phyloP scores from a whole-genome alignment of 2,888 invertebrate species.

The Subacronicta megacephala region DNA sequence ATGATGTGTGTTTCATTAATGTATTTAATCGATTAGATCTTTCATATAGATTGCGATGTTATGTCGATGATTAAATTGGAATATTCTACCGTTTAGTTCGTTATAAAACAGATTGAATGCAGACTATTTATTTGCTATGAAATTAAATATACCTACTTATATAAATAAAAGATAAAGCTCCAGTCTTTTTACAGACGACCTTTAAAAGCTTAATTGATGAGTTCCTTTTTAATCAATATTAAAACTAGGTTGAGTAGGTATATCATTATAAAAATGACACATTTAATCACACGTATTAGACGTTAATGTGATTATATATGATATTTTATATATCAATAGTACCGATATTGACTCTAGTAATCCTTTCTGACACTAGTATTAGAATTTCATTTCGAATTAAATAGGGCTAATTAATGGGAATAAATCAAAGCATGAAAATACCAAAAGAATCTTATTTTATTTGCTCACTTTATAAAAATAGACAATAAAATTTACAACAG shows the following conservation, averaged over 20 bases:
- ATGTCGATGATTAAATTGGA: conserved; percentile 20
- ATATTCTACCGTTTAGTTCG: conserved; percentile 12
- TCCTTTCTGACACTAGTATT: too few species aligned
- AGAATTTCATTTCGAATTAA: neutral
- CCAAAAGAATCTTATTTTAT: conserved; percentile 42
- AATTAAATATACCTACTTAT: neutral
- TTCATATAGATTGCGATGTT: conserved; percentile 12
- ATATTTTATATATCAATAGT: too few species aligned
- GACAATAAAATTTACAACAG: conserved; percentile 42
- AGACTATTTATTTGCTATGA: conserved; percentile 5
- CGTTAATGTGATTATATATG: too few species aligned
- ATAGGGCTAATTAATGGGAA: neutral
- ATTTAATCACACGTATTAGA: too few species aligned
- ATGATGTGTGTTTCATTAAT: conserved; percentile 33
- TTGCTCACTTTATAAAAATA: conserved; percentile 32
- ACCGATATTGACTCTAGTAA: too few species aligned
- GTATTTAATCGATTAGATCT: conserved; percentile 37
- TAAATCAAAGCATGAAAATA: conserved; percentile 14
- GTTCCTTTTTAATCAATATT: too few species aligned
- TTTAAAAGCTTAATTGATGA: too few species aligned
- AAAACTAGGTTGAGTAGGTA: too few species aligned
- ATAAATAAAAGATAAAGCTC: too few species aligned
- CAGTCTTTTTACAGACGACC: too few species aligned
- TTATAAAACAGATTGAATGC: conserved; percentile 5
- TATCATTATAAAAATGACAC: too few species aligned